Percentiles rank a stretch among this genome's conserved stretches.
These are phyloP conservation scores for Sarcophaga bullata DNA, from an alignment of 1,140 invertebrate species.

Conservation along the genomic window DNA sequence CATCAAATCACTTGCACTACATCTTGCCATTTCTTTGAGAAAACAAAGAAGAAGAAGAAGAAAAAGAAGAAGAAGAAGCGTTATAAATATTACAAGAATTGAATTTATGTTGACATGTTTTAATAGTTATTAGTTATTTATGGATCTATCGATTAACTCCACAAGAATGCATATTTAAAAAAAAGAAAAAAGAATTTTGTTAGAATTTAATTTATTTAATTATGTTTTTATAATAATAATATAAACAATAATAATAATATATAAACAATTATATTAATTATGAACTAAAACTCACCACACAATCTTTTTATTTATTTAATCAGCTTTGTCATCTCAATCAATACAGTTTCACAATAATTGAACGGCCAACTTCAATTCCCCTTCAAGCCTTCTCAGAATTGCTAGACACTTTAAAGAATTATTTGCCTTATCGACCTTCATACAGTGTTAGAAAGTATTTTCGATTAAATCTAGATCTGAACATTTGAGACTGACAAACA, in stretches of 20 bases:
- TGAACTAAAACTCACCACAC: not conserved
- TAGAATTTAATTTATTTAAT: slow-evolving; percentile 31
- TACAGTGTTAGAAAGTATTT: too few species aligned
- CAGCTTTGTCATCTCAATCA: too few species aligned
- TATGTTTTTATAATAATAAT: not conserved
- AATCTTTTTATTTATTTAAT: not conserved
- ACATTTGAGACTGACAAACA: too few species aligned
- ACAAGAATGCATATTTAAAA: too few species aligned
- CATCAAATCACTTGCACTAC: not conserved
- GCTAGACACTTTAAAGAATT: too few species aligned
- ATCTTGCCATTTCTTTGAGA: not conserved
- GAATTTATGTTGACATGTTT: slow-evolving; percentile 28
- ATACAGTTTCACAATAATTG: too few species aligned
- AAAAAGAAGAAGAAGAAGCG: not conserved
- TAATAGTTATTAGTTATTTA: slow-evolving; percentile 37
- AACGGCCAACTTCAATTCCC: too few species aligned
- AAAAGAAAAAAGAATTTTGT: slow-evolving; percentile 25
- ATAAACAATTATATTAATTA: not conserved
- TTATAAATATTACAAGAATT: slow-evolving; percentile 27
- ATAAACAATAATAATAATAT: not conserved
- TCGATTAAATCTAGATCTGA: too few species aligned
- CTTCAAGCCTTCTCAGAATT: too few species aligned
- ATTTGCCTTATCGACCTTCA: too few species aligned
- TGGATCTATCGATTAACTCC: not conserved
- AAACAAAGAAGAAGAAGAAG: not conserved